Evolutionary conservation across 2,113 vertebrate genomes (phyloP).

Genomic region (Serinus canaria): DNA sequence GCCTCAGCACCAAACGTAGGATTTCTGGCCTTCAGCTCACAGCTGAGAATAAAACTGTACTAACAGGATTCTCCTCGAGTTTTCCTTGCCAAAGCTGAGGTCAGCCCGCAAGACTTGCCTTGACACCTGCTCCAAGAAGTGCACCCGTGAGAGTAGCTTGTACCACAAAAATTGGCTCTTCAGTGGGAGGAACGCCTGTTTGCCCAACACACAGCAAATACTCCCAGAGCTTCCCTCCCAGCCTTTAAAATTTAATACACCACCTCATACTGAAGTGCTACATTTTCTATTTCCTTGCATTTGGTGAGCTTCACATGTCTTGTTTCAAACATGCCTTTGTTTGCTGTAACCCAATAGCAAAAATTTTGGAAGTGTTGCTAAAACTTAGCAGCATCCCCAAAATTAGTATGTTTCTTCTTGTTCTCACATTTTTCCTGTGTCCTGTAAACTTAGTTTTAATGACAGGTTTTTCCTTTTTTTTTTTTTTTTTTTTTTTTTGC

Average conservation of each 20-base stretch:
- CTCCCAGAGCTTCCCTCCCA: neutral
- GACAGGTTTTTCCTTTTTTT: neutral
- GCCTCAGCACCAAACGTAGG: neutral
- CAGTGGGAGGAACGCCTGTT: neutral
- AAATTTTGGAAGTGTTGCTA: neutral
- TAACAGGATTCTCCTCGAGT: neutral
- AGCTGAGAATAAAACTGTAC: neutral
- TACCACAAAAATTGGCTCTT: neutral
- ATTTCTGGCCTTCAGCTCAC: neutral
- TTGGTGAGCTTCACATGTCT: neutral
- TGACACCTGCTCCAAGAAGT: neutral
- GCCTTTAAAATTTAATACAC: neutral
- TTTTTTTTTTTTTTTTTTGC: neutral
- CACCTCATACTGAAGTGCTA: neutral
- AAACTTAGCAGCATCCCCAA: neutral
- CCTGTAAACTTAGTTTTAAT: neutral
- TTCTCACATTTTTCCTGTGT: neutral
- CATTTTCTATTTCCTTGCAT: neutral
- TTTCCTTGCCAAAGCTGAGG: constrained; percentile 1
- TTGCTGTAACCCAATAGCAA: neutral
- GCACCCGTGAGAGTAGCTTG: neutral
- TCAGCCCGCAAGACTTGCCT: neutral
- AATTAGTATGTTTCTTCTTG: neutral
- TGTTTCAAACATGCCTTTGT: neutral
- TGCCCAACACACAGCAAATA: neutral